Conservation (phyloP, 2,888 invertebrate species). For the Pollenia griseotomentosa region DNA sequence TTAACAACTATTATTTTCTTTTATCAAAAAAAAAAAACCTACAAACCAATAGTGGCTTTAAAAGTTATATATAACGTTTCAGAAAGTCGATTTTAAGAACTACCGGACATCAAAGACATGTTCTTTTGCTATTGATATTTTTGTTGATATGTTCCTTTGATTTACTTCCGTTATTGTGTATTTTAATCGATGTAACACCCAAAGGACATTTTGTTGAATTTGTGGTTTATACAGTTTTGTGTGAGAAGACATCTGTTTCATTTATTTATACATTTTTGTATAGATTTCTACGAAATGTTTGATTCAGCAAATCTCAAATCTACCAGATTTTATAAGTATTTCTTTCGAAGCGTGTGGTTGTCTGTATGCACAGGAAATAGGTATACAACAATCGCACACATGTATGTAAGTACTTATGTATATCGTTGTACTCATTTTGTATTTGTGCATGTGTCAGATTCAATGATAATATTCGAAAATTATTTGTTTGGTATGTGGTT, state of each 20-base stretch:
- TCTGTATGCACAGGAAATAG: slow-evolving; percentile 9
- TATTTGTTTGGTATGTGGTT: slow-evolving; percentile 14
- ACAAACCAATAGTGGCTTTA: too few relatives aligned
- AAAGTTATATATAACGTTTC: too few relatives aligned
- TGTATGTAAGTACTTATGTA: not conserved
- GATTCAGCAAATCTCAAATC: slow-evolving; percentile 63
- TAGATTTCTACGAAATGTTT: slow-evolving; percentile 55
- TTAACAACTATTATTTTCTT: too few relatives aligned
- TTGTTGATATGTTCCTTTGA: slow-evolving; percentile 75
- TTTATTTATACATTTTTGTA: slow-evolving; percentile 20
- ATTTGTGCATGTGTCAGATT: slow-evolving; percentile 44
- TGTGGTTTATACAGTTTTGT: slow-evolving; percentile 50
- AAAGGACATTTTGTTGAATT: slow-evolving; percentile 79
- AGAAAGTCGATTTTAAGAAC: too few relatives aligned
- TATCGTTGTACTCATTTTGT: not conserved
- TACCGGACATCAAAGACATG: too few relatives aligned
- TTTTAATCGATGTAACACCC: slow-evolving; percentile 82
- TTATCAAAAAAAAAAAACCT: too few relatives aligned
- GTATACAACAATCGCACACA: slow-evolving; percentile 1
- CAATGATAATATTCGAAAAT: slow-evolving; percentile 27
- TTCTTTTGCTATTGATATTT: slow-evolving; percentile 58
- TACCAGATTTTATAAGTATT: slow-evolving; percentile 28
- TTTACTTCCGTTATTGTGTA: slow-evolving; percentile 79
- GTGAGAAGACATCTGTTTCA: slow-evolving; percentile 27
- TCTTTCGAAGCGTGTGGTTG: not conserved